Base-by-base conservation (phyloP, 92 coral and sea anemone species). In the Zoanthus solanderi region DNA sequence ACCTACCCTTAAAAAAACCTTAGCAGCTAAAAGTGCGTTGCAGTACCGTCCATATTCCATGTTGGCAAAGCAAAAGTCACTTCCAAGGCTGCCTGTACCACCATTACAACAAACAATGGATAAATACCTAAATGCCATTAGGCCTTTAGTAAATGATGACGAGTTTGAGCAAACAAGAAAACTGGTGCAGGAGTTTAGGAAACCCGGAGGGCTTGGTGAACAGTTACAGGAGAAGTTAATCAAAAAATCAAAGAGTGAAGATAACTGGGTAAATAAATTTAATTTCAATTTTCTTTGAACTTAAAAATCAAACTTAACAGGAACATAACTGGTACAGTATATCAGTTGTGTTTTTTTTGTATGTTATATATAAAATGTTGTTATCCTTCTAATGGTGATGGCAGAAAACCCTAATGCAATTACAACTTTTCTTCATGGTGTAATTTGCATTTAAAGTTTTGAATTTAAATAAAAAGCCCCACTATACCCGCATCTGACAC, bases 61-160 rank as follows among this genome's bases (percentile, higher is more conserved):
- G 98, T 63, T 95, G 88, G 94, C 95, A 10, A 91, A 91, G 60
- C 98, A 97, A 82, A 86, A 90, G 50, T 90, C 92, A 34, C 96
- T 97, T 0, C 99, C 99, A 15, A 92, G 91, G 53, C 91, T 97
- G 72, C 99, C 98, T 48, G 96, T 97, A 45, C 99, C 99, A 15
- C 68, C 96, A 65, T 65, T 97, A 15, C 96, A 97, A 54, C 95
- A 97, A 63, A 97, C 97, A 72, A 94, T 97, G 96, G 97, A 96
- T 74, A 97, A 95, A 73, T 97, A 97, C 71, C 91, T 95, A 34
- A 73, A 66, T 48, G 97, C 98, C 34, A 90, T 97, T 15, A 90
- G 86, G 30, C 93, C 98, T 29, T 87, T 97, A 75, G 95, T 97
- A 23, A 94, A 95, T 71, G 94, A 97, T 23, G 95, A 93, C 56